Evolutionary conservation across 2,797 vertebrate species (phyloP).

Genomic region (Acanthornis magna): DNA sequence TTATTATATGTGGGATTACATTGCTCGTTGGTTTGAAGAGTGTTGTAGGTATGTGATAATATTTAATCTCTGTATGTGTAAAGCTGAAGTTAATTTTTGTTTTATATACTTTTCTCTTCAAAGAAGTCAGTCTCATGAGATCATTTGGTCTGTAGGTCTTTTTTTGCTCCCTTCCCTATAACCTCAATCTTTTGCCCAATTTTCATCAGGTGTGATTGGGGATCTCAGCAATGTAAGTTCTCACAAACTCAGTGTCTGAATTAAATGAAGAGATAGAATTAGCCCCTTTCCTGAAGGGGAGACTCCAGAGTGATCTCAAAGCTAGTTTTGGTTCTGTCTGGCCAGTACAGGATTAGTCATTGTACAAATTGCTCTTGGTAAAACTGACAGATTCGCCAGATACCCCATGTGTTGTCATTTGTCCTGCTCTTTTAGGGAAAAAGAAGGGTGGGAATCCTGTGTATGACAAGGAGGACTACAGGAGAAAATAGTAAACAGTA

Average conservation of each 20-base stretch:
- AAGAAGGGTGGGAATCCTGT: neutral
- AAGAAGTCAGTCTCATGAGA: neutral
- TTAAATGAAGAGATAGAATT: neutral
- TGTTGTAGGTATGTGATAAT: conserved; percentile 88
- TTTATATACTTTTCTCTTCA: neutral
- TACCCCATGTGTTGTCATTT: neutral
- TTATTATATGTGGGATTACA: conserved; percentile 99
- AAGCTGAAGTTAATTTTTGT: neutral
- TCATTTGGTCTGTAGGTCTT: neutral
- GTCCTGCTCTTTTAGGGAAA: neutral
- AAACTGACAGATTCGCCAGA: neutral
- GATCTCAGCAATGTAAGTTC: neutral
- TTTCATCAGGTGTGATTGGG: neutral
- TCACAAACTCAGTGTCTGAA: neutral
- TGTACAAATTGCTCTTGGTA: neutral
- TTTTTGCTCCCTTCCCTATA: neutral
- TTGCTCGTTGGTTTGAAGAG: conserved; percentile 97
- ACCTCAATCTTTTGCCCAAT: neutral
- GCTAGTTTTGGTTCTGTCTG: neutral
- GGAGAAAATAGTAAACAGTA: neutral
- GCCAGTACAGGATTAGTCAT: neutral
- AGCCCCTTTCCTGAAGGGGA: neutral
- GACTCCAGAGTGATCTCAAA: neutral
- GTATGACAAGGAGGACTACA: neutral
- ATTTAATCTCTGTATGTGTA: neutral